phyloP scores from a whole-genome alignment of 2,888 invertebrate species.

The Rhagium mordax region DNA sequence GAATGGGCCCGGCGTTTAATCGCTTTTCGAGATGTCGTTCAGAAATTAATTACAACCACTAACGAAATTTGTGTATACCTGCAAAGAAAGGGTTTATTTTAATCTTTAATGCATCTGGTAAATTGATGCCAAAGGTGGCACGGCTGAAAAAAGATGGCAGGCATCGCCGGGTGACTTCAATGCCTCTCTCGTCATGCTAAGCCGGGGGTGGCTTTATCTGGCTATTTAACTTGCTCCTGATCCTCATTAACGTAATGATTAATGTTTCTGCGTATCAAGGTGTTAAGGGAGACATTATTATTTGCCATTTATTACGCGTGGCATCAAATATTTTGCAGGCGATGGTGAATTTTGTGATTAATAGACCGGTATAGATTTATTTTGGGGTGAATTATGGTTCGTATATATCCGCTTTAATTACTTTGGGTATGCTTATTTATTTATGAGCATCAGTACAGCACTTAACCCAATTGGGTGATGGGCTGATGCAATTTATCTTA shows the following conservation, averaged over 20 bases:
- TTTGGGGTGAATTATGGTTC: not conserved
- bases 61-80: slow-evolving; percentile 62
- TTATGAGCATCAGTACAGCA: too few species aligned
- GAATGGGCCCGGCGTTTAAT: slow-evolving; percentile 54
- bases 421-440: not conserved
- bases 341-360: not conserved
- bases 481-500: too few species aligned
- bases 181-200: not conserved
- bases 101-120: slow-evolving; percentile 36
- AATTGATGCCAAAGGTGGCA: slow-evolving; percentile 15
- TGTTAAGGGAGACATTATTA: not conserved
- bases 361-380: not conserved
- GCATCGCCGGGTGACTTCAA: slow-evolving; percentile 32
- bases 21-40: slow-evolving; percentile 67
- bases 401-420: not conserved
- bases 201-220: not conserved
- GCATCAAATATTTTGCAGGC: not conserved
- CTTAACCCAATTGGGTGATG: too few species aligned
- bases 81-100: slow-evolving; percentile 48
- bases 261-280: not conserved
- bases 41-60: slow-evolving; percentile 67
- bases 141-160: slow-evolving; percentile 16
- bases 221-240: not conserved
- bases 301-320: not conserved
- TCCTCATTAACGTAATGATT: not conserved